Conservation (phyloP, 2,797 vertebrate genomes). For the Columba guinea region DNA sequence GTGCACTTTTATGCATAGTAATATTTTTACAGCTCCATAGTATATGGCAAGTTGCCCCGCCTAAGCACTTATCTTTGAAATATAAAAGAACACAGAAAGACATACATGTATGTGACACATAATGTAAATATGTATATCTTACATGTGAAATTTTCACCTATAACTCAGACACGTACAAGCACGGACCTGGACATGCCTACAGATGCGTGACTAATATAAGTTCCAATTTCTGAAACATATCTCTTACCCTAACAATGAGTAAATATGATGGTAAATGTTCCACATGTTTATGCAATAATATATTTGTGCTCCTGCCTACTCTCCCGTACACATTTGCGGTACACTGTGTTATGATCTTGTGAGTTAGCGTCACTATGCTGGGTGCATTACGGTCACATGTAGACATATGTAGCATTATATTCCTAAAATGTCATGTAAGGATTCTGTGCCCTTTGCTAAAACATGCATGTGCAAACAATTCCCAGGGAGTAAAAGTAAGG, state of each 20-base stretch:
- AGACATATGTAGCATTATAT: background rate
- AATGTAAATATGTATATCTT: background rate
- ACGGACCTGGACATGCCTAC: background rate
- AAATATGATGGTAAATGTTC: background rate
- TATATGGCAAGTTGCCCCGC: background rate
- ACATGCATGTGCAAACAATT: fast-evolving
- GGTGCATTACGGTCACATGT: fast-evolving
- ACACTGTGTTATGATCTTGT: background rate
- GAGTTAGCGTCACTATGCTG: background rate
- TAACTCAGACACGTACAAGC: background rate
- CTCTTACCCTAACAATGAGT: background rate
- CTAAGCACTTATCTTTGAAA: background rate
- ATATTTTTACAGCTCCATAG: background rate
- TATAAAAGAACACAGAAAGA: background rate
- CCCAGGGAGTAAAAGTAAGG: background rate
- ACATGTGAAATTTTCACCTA: background rate
- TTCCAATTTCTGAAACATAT: background rate
- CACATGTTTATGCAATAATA: fast-evolving
- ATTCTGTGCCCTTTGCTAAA: background rate
- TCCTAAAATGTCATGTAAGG: background rate
- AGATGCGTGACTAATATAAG: background rate
- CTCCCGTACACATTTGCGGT: fast-evolving
- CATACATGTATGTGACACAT: background rate
- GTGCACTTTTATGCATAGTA: background rate
- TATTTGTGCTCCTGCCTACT: background rate